Conservation (phyloP, 92 coral and sea anemone genomes). For the Parazoanthus atlanticus region DNA sequence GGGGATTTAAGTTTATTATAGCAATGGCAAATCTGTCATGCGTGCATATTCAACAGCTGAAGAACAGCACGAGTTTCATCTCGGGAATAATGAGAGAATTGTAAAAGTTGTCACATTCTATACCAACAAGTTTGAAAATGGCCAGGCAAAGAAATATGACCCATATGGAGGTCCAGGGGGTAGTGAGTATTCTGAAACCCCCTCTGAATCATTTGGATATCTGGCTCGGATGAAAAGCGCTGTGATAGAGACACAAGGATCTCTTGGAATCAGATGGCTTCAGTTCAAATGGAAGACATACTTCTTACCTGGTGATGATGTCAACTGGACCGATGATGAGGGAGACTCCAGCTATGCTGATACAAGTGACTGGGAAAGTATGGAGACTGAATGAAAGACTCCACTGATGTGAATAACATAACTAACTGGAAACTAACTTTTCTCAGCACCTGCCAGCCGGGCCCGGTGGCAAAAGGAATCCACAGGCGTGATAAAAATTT, state of each 20-base stretch:
- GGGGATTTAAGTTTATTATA: slow-evolving; percentile 77
- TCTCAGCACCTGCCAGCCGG: no score
- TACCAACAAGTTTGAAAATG: slow-evolving; percentile 63
- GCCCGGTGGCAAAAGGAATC: no score
- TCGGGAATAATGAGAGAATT: slow-evolving; percentile 75
- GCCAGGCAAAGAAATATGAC: slow-evolving; percentile 58
- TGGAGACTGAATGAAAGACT: neutral
- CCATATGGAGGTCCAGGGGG: slow-evolving; percentile 90
- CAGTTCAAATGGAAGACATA: slow-evolving; percentile 78
- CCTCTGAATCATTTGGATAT: slow-evolving; percentile 61
- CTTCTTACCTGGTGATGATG: slow-evolving; percentile 49
- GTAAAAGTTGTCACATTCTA: slow-evolving; percentile 68
- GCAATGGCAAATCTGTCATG: slow-evolving; percentile 56
- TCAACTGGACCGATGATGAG: neutral
- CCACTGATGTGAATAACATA: neutral
- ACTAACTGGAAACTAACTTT: no score
- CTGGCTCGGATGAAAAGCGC: slow-evolving; percentile 66
- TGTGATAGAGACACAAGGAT: slow-evolving; percentile 72
- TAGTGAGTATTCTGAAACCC: slow-evolving; percentile 43
- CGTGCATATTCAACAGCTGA: slow-evolving; percentile 69
- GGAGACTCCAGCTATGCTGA: neutral
- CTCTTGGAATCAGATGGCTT: slow-evolving; percentile 74
- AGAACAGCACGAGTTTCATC: slow-evolving; percentile 68
- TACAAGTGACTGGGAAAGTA: neutral
- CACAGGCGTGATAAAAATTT: no score